Conservation (phyloP, 2,113 vertebrate species). For the Eretmochelys imbricata region DNA sequence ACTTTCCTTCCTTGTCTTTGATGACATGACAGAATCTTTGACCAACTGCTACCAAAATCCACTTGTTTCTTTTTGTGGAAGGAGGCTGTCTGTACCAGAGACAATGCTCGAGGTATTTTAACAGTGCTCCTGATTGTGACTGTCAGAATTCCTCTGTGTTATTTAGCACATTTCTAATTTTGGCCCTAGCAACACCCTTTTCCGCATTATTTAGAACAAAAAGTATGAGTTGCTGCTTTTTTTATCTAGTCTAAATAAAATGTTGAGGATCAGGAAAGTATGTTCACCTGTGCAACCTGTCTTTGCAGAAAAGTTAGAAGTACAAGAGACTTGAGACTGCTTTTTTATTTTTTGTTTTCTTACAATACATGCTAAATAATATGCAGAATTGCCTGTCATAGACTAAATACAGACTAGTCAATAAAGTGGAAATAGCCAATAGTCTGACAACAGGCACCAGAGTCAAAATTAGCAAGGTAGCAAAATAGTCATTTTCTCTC, state of each 20-base stretch:
- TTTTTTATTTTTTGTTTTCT: neutral
- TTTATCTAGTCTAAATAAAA: neutral
- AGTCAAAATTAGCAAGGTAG: too few relatives aligned
- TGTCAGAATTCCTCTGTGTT: neutral
- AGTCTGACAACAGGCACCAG: too few relatives aligned
- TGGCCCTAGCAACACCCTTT: neutral
- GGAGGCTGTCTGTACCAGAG: neutral
- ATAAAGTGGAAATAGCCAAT: neutral
- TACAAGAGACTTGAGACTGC: neutral
- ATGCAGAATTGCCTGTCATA: neutral
- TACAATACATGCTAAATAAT: neutral
- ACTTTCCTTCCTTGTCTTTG: neutral
- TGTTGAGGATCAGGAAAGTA: neutral
- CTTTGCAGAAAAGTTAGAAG: neutral
- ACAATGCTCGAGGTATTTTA: neutral
- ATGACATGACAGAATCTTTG: neutral
- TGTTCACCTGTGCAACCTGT: neutral
- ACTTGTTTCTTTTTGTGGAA: neutral
- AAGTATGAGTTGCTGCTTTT: neutral
- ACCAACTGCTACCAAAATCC: fast-evolving
- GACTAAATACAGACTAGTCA: neutral
- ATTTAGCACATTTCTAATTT: neutral
- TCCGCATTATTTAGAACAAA: neutral
- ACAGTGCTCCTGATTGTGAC: neutral
- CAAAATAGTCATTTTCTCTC: too few relatives aligned